These are phyloP conservation scores for Hyposoter dolosus DNA, from an alignment of 2,888 invertebrate species.

Conservation along the genomic window DNA sequence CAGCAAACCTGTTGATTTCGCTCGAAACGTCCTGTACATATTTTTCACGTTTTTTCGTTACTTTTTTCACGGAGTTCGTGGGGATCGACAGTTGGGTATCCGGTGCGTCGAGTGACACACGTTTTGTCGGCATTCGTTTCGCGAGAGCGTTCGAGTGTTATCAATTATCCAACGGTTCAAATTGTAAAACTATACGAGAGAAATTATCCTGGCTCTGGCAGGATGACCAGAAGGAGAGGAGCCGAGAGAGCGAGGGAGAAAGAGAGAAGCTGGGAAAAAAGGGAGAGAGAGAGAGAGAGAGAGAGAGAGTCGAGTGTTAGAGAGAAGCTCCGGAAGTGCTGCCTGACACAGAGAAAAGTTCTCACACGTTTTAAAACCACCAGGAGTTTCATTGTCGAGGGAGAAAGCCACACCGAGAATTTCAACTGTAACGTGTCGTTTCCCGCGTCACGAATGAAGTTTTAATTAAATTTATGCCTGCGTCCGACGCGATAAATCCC, in stretches of 20 bases:
- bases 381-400: constrained; percentile 36
- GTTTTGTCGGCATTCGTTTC: constrained; percentile 50
- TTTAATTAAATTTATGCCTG: constrained; percentile 75
- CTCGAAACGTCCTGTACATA: constrained; percentile 7
- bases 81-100: constrained; percentile 39
- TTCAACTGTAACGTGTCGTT: constrained; percentile 60
- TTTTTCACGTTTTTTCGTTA: constrained; percentile 33
- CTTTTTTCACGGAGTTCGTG: constrained; percentile 12
- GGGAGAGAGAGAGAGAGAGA: background rate
- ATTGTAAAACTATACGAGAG: constrained; percentile 65
- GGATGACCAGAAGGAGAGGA: constrained; percentile 23
- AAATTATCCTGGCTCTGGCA: constrained; percentile 31
- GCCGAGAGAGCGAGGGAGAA: background rate
- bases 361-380: constrained; percentile 35
- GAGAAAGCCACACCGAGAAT: constrained; percentile 22
- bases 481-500: constrained; percentile 60
- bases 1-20: constrained; percentile 5
- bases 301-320: constrained; percentile 6
- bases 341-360: constrained; percentile 37
- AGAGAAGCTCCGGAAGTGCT: constrained; percentile 30
- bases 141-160: constrained; percentile 64
- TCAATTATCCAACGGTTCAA: constrained; percentile 68
- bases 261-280: background rate
- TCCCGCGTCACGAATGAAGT: constrained; percentile 71
- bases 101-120: constrained; percentile 62